phyloP scores from a whole-genome alignment of 2,888 invertebrate genomes.

The Rhopalosiphum nymphaeae region DNA sequence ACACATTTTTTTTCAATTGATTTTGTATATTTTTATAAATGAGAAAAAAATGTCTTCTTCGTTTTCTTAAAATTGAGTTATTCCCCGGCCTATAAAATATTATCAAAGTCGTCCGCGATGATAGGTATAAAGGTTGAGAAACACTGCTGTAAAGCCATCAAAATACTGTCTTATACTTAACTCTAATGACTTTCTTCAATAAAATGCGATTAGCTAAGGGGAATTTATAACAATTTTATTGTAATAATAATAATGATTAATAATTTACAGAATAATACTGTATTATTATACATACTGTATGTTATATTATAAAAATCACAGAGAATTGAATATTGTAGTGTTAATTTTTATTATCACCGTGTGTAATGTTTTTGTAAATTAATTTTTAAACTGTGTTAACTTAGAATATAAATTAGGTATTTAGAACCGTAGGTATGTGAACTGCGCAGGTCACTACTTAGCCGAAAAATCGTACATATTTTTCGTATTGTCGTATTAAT shows the following conservation, averaged over 20 bases:
- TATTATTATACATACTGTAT: accelerated
- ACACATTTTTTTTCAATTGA: no score
- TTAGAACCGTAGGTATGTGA: neutral
- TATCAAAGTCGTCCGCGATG: no score
- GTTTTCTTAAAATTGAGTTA: no score
- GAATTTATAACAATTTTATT: neutral
- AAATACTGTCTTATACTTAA: neutral
- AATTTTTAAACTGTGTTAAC: neutral
- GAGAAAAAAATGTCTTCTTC: no score
- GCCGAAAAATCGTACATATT: neutral
- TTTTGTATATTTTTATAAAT: no score
- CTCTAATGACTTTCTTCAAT: neutral
- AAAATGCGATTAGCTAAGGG: neutral
- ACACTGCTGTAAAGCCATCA: neutral
- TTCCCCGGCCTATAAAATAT: no score
- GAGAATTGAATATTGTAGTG: neutral
- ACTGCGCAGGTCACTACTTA: neutral
- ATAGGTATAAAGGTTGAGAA: no score
- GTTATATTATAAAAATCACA: neutral
- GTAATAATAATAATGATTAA: neutral
- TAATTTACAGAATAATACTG: neutral
- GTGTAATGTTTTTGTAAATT: neutral
- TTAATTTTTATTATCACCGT: neutral
- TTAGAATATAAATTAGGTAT: neutral
- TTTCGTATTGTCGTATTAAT: neutral